Base-by-base conservation (phyloP, 2,888 invertebrate genomes). In the Euzophera pinguis region DNA sequence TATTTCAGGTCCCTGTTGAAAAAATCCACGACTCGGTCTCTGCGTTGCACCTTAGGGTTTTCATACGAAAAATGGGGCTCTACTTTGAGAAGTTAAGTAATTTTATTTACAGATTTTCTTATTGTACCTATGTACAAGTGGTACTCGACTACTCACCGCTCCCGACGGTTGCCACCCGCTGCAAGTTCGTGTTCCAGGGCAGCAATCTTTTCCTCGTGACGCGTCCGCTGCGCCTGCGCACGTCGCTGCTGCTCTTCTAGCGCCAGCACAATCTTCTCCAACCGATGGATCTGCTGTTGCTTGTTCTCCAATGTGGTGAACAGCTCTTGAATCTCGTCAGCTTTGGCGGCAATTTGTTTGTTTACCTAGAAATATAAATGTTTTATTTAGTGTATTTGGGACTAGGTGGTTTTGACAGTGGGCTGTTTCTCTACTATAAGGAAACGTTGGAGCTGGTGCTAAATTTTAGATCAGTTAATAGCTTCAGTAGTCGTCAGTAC, bases 141-240 rank as follows among this genome's bases (percentile, higher is more conserved):
- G n/a, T n/a, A n/a, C n/a, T n/a, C n/a, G n/a, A n/a, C 42, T 27
- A 27, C 58, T 54, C 32, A 84, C 87, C 84, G 73, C 71, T 89
- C 86, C 55, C 78, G 75, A 27, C 81, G 71, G 55, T 76, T 82
- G n/a, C 76, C 78, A 32, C 72, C 74, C 14, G 82, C 82, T 9
- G 84, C 85, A n/a, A 92, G 76, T 61, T 90, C 87, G 52, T 91
- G 73, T 62, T 92, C 92, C 0, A 92, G 78, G 45, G 90, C 84
- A 0, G 92, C 92, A 17, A 92, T 92, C 54, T 91, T 91, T 61
- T 86, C 90, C 64, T 92, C 92, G 54, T 92, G 83, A 0, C 92
- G 83, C 34, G 91, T 92, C 3, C 92, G 90, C 65, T 92, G 92
- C 57, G 90, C 91, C 63, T 92, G 92, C 5, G 91, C 87, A 10